These are phyloP conservation scores for Andrena bicolor DNA, from an alignment of 2,888 invertebrate species.

Conservation along the genomic window DNA sequence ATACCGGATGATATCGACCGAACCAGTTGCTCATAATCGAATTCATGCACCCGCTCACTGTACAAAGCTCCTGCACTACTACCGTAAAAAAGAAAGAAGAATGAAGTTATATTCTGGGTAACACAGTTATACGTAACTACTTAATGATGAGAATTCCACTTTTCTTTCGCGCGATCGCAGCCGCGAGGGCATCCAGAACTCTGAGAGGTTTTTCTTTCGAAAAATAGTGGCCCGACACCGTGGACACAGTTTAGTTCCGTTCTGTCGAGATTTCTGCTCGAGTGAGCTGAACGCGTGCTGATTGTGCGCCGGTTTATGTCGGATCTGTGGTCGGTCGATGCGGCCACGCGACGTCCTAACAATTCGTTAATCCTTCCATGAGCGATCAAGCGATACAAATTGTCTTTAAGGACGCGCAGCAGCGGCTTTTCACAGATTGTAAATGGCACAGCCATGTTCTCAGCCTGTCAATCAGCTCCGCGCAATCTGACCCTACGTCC, in stretches of 20 bases:
- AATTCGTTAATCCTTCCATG: constrained; percentile 21
- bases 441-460: constrained; percentile 85
- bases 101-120: constrained; percentile 53
- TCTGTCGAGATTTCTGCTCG: constrained; percentile 34
- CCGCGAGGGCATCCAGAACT: constrained; percentile 38
- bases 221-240: constrained; percentile 29
- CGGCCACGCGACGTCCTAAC: constrained; percentile 36
- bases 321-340: constrained; percentile 48
- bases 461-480: constrained; percentile 84
- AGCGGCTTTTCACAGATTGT: constrained; percentile 84
- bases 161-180: constrained; percentile 25
- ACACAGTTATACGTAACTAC: constrained; percentile 58
- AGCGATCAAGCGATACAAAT: constrained; percentile 77
- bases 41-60: constrained; percentile 33
- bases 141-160: constrained; percentile 41
- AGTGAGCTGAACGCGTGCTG: constrained; percentile 57
- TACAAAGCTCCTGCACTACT: constrained; percentile 61
- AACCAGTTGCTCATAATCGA: constrained; percentile 33
- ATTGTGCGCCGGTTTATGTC: constrained; percentile 38
- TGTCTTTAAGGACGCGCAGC: constrained; percentile 83
- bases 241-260: constrained; percentile 30
- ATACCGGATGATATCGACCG: constrained; percentile 36
- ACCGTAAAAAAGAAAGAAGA: constrained; percentile 44
- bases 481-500: constrained; percentile 84
- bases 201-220: constrained; percentile 13